Base-by-base conservation (phyloP, 2,113 vertebrate species). In the Picathartes gymnocephalus region DNA sequence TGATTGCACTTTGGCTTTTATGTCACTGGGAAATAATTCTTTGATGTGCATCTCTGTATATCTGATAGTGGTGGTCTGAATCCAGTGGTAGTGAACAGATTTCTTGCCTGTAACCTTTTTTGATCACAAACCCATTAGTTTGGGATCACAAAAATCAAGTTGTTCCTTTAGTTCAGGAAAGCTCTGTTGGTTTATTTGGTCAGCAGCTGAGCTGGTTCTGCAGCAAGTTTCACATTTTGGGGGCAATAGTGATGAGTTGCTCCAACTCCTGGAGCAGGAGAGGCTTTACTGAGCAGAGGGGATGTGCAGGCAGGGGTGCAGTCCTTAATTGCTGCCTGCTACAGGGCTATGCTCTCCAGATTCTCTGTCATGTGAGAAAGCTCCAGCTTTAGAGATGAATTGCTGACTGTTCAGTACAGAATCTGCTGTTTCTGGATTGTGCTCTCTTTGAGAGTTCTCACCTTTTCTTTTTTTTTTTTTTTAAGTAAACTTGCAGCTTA, bases 1-100 rank as follows among this genome's bases (percentile, higher is more conserved):
- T 92, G 90, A 93, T 87, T 87, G 61, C 44, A 53, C 81, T 95
- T 96, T 68, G 86, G 42, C 66, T 96, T 95, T 97, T 91, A 54
- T 61, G 45, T 93, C 56, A 51, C 28, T 81, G 53, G 61, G 21
- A 28, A 81, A 82, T 64, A 65, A 12, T 54, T 53, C 18, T 54
- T 57, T 2, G 2, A 5, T 11, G 24, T 77, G 33, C 6, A 3
- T 65, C 21, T 4, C 35, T 35, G 10, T 56, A 4, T 14, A 1
- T 18, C 4, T 28, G 16, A 12, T 8, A 33, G 39, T 28, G 27
- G 13, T 73, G 56, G 33, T 40, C 47, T 56, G 4, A 13, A 33
- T 20, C 21, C 0, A 1, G 9, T 27, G 20, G 31, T 8, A 30
- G 22, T 7, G 19, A 11, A 13, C 4, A 13, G 44, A 2, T 50